These are phyloP conservation scores for Pollimyrus isidori DNA, from an alignment of 2,113 vertebrate genomes.

Conservation along the genomic window DNA sequence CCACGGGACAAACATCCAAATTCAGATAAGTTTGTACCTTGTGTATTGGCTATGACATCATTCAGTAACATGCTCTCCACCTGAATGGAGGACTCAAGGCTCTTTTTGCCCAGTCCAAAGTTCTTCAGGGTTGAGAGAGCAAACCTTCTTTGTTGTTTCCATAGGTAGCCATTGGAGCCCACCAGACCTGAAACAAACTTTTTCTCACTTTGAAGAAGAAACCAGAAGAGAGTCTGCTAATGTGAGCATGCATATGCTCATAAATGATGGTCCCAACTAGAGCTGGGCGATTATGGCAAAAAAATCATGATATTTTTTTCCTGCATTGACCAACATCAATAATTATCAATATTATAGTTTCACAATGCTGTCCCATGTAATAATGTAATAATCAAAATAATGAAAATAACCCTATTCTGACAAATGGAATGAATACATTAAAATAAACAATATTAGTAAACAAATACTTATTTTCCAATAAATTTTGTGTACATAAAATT, in stretches of 20 bases:
- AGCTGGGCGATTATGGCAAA: too few relatives aligned
- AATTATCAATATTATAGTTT: too few relatives aligned
- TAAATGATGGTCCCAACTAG: neutral
- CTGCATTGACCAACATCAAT: too few relatives aligned
- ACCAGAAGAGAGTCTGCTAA: neutral
- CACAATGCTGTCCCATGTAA: too few relatives aligned
- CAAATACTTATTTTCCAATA: too few relatives aligned
- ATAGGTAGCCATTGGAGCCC: slow-evolving; percentile 37
- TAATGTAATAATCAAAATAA: too few relatives aligned
- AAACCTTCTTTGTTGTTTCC: neutral
- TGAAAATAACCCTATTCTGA: too few relatives aligned
- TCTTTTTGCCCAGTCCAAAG: neutral
- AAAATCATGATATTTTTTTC: too few relatives aligned
- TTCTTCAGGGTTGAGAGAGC: too few relatives aligned
- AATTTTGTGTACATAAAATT: too few relatives aligned
- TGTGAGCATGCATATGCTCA: neutral
- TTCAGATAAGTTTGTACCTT: slow-evolving; percentile 43
- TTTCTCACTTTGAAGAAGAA: neutral
- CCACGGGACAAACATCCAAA: neutral
- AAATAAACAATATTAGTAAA: too few relatives aligned
- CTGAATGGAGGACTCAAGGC: neutral
- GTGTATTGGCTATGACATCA: neutral
- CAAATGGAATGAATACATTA: too few relatives aligned
- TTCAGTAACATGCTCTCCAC: neutral
- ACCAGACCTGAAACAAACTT: slow-evolving; percentile 39